A percentile compares a stretch with the other conserved stretches of the same genome.
These are phyloP conservation scores for Liposcelis brunnea DNA, from an alignment of 2,888 invertebrate species.

Conservation along the genomic window DNA sequence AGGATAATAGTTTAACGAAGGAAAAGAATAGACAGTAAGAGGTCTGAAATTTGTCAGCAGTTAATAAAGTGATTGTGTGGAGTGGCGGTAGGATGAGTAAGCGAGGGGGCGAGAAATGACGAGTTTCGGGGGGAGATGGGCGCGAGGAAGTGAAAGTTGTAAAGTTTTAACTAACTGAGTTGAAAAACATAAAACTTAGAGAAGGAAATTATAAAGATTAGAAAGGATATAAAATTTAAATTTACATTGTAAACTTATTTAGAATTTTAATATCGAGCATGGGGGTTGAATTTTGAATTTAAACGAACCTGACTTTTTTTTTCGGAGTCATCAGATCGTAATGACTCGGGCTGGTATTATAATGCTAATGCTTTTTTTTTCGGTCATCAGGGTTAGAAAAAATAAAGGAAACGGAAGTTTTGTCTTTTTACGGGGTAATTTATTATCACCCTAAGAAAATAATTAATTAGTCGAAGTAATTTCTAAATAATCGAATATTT, in stretches of 20 bases:
- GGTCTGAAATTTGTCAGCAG: conserved; percentile 8
- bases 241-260: conserved; percentile 9
- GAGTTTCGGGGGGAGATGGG: too few relatives aligned
- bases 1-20: too few relatives aligned
- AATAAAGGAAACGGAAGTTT: too few relatives aligned
- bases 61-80: conserved; percentile 7
- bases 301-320: conserved; percentile 1
- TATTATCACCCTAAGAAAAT: too few relatives aligned
- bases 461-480: too few relatives aligned
- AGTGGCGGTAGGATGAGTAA: not conserved
- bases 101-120: too few relatives aligned
- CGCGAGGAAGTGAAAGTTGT: conserved; percentile 1
- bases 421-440: too few relatives aligned
- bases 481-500: too few relatives aligned
- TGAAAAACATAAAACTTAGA: conserved; percentile 9
- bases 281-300: conserved; percentile 8
- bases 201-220: conserved; percentile 9
- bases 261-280: conserved; percentile 9
- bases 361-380: too few relatives aligned
- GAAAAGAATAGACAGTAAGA: not conserved
- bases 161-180: conserved; percentile 9
- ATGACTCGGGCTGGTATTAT: too few relatives aligned
- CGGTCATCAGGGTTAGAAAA: too few relatives aligned
- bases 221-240: conserved; percentile 8
- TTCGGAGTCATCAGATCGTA: too few relatives aligned